These are phyloP conservation scores for Drosophila demipolita DNA, from an alignment of 2,888 invertebrate species.

Conservation along the genomic window DNA sequence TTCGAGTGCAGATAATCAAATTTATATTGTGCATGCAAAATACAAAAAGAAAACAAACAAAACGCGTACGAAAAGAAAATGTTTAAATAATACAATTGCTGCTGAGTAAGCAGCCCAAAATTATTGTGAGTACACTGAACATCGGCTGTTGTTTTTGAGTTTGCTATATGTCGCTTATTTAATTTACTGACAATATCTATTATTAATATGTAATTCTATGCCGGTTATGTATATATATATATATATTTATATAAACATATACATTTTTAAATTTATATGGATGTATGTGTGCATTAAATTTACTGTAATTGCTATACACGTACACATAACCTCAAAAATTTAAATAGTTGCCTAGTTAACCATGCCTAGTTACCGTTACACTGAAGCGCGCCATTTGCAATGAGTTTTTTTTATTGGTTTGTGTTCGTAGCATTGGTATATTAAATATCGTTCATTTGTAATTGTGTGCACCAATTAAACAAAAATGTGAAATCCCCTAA, in stretches of 20 bases:
- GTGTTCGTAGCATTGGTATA: constrained; percentile 7
- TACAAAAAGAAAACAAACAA: constrained; percentile 27
- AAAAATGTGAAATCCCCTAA: constrained; percentile 63
- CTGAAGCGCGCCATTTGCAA: constrained; percentile 43
- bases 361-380: constrained; percentile 66
- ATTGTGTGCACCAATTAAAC: constrained; percentile 52
- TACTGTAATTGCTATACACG: constrained; percentile 42
- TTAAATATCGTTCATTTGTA: constrained; percentile 19
- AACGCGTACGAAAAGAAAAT: constrained; percentile 51
- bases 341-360: constrained; percentile 27
- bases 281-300: constrained; percentile 23
- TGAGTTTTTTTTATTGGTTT: constrained; percentile 3
- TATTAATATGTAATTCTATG: constrained; percentile 43
- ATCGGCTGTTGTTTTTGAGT: constrained; percentile 32
- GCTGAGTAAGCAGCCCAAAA: constrained; percentile 55
- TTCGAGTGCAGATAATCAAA: constrained; percentile 73
- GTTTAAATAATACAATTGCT: constrained; percentile 49
- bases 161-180: constrained; percentile 58
- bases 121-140: constrained; percentile 45
- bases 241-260: background rate
- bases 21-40: constrained; percentile 73
- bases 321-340: constrained; percentile 63
- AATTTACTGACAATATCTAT: constrained; percentile 64
- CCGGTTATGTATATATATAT: constrained; percentile 16
- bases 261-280: background rate